Evolutionary conservation across 2,797 vertebrate genomes (phyloP).

Genomic region (Hirundo rustica): DNA sequence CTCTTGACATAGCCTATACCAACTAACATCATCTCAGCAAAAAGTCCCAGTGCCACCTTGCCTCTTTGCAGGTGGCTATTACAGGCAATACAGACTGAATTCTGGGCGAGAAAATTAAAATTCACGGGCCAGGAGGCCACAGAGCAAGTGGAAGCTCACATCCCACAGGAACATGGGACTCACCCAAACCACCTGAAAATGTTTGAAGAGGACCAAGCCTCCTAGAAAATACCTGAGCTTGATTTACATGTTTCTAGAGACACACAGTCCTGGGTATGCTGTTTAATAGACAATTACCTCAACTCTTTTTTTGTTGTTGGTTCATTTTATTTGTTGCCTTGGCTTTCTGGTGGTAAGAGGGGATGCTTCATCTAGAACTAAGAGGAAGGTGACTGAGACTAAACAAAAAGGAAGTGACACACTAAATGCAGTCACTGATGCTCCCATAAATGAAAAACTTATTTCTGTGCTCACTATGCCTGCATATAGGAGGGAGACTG

Average conservation of each 20-base stretch:
- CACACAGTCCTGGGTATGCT: neutral
- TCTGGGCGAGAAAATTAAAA: neutral
- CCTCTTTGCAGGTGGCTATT: neutral
- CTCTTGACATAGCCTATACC: neutral
- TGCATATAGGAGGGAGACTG: neutral
- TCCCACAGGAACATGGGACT: rapidly evolving
- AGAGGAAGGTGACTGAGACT: neutral
- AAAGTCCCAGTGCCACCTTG: neutral
- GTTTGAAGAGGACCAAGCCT: neutral
- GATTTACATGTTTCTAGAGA: neutral
- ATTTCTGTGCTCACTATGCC: neutral
- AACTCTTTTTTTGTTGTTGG: neutral
- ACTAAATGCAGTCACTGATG: neutral
- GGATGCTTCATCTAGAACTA: neutral
- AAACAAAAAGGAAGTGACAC: neutral
- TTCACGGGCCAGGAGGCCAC: neutral
- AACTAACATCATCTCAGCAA: neutral
- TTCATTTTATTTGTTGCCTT: neutral
- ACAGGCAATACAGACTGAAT: neutral
- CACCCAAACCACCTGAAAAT: neutral
- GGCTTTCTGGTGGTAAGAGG: neutral
- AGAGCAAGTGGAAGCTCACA: neutral
- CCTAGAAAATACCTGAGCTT: neutral
- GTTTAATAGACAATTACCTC: neutral
- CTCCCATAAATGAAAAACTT: neutral